Evolutionary conservation across 1,140 invertebrate species (phyloP), one percentile per base, ranked within the genome.

Genomic region (Diploscapter pachys): DNA sequence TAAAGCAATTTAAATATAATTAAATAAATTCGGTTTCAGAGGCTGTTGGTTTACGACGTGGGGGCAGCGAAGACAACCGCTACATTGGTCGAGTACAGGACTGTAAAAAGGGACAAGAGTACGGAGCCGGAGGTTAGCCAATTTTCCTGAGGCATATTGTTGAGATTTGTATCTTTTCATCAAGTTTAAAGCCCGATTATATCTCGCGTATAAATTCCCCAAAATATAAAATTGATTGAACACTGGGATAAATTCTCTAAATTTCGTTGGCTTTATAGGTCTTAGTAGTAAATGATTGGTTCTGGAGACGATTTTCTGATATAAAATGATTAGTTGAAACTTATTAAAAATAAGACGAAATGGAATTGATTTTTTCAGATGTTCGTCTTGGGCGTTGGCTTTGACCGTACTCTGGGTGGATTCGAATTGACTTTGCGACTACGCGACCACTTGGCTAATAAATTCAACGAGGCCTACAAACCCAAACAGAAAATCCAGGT

Each of bases 1-100:
- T 31, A 31, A 31, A 31, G 31, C 31, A 0, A 31, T 31, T 31
- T 31, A 31, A 31, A 31, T 31, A 1, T 31, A 31, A 31, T 31
- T 31, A 31, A 31, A 31, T 64, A 48, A 59, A 9, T 64, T 2
- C 92, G 31, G 31, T 1, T 31, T 31, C 31, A 94, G 85, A 92
- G 95, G 81, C 91, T 97, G 57, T 89, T 97, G 85, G 96, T 99
- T 86, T 98, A 95, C 86, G 96, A 99, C 86, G 96, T 99, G 93
- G 97, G 97, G 3, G 93, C 96, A 0, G 91, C 91, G 3, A 93
- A 92, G 78, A 98, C 96, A 0, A 91, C 92, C 9, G 95, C 93
- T 0, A 92, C 94, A 1, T 87, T 99, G 54, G 95, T 6, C 91
- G 88, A 92, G 76, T 96, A 94, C 87, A 93, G 94, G 84, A 89